phyloP scores from a whole-genome alignment of 2,888 invertebrate genomes.

The Leptopilina myrica region DNA sequence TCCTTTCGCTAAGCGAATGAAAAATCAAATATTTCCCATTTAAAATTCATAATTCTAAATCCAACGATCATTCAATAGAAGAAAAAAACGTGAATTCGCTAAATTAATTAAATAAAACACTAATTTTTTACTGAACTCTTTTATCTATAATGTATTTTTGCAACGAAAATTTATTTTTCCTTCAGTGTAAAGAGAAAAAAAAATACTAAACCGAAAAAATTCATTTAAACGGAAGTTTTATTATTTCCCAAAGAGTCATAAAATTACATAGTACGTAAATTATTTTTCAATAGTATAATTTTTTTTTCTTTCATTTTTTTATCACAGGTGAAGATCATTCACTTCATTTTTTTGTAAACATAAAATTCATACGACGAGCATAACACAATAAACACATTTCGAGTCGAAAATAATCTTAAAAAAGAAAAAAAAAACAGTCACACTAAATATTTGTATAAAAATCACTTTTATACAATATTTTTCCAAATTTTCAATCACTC shows the following conservation, averaged over 20 bases:
- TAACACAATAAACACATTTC: constrained; percentile 11
- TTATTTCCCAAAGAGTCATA: constrained; percentile 19
- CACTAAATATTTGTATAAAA: neutral
- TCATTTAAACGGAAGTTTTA: neutral
- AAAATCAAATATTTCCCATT: neutral
- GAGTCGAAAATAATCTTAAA: neutral
- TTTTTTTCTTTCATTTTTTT: constrained; percentile 22
- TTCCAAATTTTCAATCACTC: neutral
- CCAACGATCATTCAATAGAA: no score
- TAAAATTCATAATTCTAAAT: no score
- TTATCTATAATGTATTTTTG: no score
- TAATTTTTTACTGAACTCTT: no score
- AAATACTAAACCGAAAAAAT: neutral
- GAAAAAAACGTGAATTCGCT: no score
- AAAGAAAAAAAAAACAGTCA: neutral
- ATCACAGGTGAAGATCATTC: constrained; percentile 32
- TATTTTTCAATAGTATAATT: neutral
- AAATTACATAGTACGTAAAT: neutral
- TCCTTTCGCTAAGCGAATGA: neutral
- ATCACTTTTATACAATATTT: neutral
- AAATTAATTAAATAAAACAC: no score
- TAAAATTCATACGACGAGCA: neutral
- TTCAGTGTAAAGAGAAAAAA: neutral
- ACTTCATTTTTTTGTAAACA: neutral
- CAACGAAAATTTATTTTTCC: no score